Evolutionary conservation across 2,888 invertebrate genomes (phyloP).

Genomic region (Psylliodes chrysocephalus): DNA sequence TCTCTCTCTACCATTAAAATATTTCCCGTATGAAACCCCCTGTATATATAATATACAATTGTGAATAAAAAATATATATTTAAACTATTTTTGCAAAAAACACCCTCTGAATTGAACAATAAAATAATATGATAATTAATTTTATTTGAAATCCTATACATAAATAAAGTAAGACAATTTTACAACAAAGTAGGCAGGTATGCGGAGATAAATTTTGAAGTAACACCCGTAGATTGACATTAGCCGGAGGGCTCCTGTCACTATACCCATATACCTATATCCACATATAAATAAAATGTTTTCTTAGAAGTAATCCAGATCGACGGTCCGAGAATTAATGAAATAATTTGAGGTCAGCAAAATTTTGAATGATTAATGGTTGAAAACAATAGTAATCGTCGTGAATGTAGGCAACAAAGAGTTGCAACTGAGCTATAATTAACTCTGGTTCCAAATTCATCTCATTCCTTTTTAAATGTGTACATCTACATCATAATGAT

Average conservation of each 20-base stretch:
- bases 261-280: slow-evolving; percentile 15
- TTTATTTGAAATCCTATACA: no score
- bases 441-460: slow-evolving; percentile 40
- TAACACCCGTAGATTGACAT: neutral
- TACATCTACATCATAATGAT: slow-evolving; percentile 38
- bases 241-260: slow-evolving; percentile 17
- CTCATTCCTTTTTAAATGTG: slow-evolving; percentile 38
- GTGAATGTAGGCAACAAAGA: slow-evolving; percentile 39
- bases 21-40: no score
- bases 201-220: slow-evolving; percentile 1
- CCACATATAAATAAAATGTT: slow-evolving; percentile 32
- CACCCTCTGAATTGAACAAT: no score
- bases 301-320: slow-evolving; percentile 31
- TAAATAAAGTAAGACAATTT: no score
- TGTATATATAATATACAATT: no score
- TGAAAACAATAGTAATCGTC: slow-evolving; percentile 43
- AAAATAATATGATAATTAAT: no score
- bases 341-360: slow-evolving; percentile 40
- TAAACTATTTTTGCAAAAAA: no score
- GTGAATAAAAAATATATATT: no score
- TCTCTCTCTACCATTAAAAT: no score
- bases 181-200: no score
- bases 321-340: slow-evolving; percentile 32
- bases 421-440: slow-evolving; percentile 44
- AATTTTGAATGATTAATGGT: slow-evolving; percentile 41